Base-by-base conservation (phyloP, 2,888 invertebrate species). In the Lithophane ornitopus region DNA sequence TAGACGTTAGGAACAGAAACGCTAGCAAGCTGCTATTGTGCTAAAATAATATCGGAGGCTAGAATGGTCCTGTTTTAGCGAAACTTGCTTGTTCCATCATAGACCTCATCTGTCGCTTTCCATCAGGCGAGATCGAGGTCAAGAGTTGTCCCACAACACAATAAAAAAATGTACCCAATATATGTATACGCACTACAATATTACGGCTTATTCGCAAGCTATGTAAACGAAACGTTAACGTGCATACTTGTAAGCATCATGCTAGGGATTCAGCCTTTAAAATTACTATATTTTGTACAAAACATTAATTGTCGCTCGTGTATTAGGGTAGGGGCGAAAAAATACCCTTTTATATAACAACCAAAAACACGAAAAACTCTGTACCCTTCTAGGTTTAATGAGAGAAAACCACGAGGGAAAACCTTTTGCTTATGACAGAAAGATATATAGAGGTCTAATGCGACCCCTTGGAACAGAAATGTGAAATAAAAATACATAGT, bases 341-440 rank as follows among this genome's bases (percentile, higher is more conserved):
- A 65, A 66, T 19, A 56, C n/a, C 28, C 39, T 41, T 71, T 56
- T 52, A 52, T 19, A 61, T n/a, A 39, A 34, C 14, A 61, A 52
- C 12, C 16, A 49, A 74, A 66, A 71, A 70, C 22, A 62, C 26
- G 34, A 70, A 77, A 78, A 76, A 22, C 56, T 44, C 62, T 39
- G 59, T 56, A 52, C 8, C 67, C 63, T 70, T 68, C 41, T 68
- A 61, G 41, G 49, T 66, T 71, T 85, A 84, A 83, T 81, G 65
- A 66, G 39, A 66, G 63, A 59, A 61, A 63, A 61, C 74, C 83
- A 59, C 85, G 19, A 78, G 82, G 86, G 76, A 82, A 52, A 78
- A 76, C 82, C 78, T 81, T 85, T 84, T 74, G 72, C 76, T 58
- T 78, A 70, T 65, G 70, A 61, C 76, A 76, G 66, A 76, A 72